Conservation (phyloP, 2,797 vertebrate genomes). For the Smutsia temminckii region DNA sequence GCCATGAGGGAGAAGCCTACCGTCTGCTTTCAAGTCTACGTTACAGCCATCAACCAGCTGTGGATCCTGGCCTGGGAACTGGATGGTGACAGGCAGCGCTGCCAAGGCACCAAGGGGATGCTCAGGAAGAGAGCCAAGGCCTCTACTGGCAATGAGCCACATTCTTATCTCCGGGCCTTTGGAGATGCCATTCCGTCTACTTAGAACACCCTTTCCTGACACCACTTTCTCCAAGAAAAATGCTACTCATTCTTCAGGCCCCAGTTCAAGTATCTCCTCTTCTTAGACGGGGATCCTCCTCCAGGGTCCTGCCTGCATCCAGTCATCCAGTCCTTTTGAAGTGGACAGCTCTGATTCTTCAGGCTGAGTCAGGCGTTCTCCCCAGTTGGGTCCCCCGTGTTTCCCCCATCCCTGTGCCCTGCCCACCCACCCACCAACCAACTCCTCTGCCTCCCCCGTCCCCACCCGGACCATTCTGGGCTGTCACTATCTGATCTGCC, state of each 20-base stretch:
- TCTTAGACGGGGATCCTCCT: neutral
- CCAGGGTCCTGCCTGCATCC: neutral
- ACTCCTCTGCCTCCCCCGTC: conserved; percentile 50
- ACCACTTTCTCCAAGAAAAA: neutral
- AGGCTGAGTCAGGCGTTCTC: neutral
- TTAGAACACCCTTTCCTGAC: neutral
- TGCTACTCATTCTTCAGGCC: neutral
- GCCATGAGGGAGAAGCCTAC: neutral
- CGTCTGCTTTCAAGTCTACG: neutral
- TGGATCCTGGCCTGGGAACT: neutral
- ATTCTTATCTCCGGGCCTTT: neutral
- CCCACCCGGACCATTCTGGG: conserved; percentile 80
- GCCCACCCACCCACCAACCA: neutral
- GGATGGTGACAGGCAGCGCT: neutral
- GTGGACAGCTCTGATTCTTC: neutral
- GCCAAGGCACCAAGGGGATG: neutral
- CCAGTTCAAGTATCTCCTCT: neutral
- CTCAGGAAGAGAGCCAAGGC: neutral
- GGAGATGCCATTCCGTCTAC: neutral
- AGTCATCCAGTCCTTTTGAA: neutral
- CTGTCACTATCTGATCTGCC: conserved; percentile 81
- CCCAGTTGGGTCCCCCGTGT: neutral
- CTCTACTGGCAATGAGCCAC: neutral
- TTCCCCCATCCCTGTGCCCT: no score
- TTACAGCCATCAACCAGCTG: neutral